phyloP scores from a whole-genome alignment of 2,797 vertebrate genomes.

The Cygnus olor region DNA sequence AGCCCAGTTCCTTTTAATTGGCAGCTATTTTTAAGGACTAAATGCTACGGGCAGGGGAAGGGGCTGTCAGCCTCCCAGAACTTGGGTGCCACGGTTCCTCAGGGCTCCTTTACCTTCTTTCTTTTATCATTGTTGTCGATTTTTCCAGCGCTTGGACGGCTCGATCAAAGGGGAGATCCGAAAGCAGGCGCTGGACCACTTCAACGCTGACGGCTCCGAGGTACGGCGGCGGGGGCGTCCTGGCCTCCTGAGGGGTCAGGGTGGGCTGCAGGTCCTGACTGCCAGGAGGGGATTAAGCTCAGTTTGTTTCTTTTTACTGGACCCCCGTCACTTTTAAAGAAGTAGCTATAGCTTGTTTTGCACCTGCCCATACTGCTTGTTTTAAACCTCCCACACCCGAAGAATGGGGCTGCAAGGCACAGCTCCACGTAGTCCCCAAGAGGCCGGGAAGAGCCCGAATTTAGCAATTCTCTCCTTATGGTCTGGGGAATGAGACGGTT shows the following conservation, averaged over 20 bases:
- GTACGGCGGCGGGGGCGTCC: constrained; percentile 72
- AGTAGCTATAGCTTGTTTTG: not conserved
- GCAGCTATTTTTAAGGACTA: constrained; percentile 78
- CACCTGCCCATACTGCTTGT: not conserved
- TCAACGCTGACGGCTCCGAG: constrained; percentile 99
- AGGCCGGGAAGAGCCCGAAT: not conserved
- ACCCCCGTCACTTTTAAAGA: not conserved
- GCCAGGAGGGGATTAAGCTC: not conserved
- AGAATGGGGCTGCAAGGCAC: not conserved
- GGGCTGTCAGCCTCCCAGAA: constrained; percentile 26
- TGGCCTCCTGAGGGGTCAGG: not conserved
- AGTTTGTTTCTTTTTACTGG: not conserved
- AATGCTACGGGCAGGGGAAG: constrained; percentile 25
- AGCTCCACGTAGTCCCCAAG: not conserved
- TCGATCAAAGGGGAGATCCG: constrained; percentile 98
- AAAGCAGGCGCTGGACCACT: constrained; percentile 98
- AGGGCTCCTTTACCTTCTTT: constrained; percentile 38
- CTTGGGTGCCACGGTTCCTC: constrained; percentile 5
- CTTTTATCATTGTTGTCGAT: constrained; percentile 38
- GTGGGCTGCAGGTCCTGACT: not conserved
- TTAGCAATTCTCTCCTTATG: not conserved
- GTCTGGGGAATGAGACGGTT: not conserved
- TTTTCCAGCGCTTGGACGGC: constrained; percentile 92
- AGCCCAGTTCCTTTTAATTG: constrained; percentile 88
- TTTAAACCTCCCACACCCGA: not conserved